phyloP scores from a whole-genome alignment of 2,888 invertebrate species.

The Vesta saturnalis region DNA sequence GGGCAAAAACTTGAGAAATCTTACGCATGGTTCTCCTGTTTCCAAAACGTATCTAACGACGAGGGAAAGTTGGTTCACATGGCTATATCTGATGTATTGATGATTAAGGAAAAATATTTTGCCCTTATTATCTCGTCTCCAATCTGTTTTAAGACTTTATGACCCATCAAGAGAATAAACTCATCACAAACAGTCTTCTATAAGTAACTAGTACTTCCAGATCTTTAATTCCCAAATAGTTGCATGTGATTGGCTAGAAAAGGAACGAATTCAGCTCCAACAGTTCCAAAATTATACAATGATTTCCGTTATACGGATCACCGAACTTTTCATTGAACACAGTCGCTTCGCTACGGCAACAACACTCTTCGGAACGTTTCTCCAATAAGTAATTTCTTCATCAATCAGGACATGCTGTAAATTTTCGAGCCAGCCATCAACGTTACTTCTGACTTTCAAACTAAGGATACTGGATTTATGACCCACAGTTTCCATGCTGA shows the following conservation, averaged over 20 bases:
- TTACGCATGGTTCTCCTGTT: conserved; percentile 26
- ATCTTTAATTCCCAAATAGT: conserved; percentile 47
- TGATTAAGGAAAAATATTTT: not conserved
- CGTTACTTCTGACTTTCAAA: conserved; percentile 20
- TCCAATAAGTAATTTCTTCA: conserved; percentile 40
- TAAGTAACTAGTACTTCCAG: conserved; percentile 48
- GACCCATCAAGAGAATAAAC: too few species aligned
- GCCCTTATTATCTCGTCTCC: conserved; percentile 51
- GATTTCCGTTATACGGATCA: conserved; percentile 49
- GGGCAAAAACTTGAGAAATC: conserved; percentile 29
- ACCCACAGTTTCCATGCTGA: conserved; percentile 44
- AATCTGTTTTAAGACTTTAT: too few species aligned
- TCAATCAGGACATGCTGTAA: conserved; percentile 25
- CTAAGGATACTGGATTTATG: conserved; percentile 42
- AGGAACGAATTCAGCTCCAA: conserved; percentile 51
- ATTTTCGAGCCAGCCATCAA: conserved; percentile 37
- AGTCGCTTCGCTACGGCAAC: conserved; percentile 42
- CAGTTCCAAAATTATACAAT: conserved; percentile 47
- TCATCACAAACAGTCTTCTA: too few species aligned
- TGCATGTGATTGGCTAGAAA: conserved; percentile 47
- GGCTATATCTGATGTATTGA: not conserved
- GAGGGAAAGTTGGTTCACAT: conserved; percentile 46
- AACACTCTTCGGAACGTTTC: conserved; percentile 43
- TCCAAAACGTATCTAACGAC: too few species aligned
- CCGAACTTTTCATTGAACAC: conserved; percentile 42